Conservation (phyloP, 2,888 invertebrate species). For the Polia nebulosa region DNA sequence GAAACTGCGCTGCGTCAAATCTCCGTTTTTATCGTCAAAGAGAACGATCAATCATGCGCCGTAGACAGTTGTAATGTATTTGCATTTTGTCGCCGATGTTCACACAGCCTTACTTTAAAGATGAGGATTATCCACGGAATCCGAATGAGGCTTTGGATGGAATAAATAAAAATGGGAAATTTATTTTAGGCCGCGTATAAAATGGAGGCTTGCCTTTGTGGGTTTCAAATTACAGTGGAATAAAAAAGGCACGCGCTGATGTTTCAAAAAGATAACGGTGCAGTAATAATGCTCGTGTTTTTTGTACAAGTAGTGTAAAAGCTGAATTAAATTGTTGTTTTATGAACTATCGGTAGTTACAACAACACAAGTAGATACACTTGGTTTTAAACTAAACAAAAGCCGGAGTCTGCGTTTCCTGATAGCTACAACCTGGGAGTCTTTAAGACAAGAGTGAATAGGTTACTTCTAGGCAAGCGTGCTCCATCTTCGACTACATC, state of each 20-base stretch:
- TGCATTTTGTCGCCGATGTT: conserved; percentile 64
- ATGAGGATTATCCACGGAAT: conserved; percentile 62
- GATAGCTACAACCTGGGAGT: too few species aligned
- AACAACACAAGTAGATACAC: neutral
- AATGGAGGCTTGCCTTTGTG: conserved; percentile 45
- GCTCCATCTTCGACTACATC: too few species aligned
- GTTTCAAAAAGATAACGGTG: conserved; percentile 33
- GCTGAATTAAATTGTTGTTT: neutral
- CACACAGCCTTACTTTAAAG: conserved; percentile 49
- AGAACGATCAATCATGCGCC: conserved; percentile 61
- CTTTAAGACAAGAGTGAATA: too few species aligned
- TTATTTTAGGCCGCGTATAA: conserved; percentile 34
- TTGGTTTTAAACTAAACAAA: neutral
- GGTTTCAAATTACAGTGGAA: conserved; percentile 38
- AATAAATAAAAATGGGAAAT: conserved; percentile 59
- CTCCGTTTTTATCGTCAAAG: conserved; percentile 63
- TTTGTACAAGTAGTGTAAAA: neutral
- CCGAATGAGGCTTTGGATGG: conserved; percentile 51
- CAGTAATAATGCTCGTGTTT: conserved; percentile 6
- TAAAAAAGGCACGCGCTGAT: conserved; percentile 22
- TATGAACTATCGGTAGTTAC: neutral
- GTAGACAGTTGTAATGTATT: conserved; percentile 67
- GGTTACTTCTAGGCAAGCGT: too few species aligned
- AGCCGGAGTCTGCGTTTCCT: too few species aligned
- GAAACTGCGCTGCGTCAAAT: conserved; percentile 57